phyloP scores from a whole-genome alignment of 1,140 invertebrate genomes.

The Halictus rubicundus region DNA sequence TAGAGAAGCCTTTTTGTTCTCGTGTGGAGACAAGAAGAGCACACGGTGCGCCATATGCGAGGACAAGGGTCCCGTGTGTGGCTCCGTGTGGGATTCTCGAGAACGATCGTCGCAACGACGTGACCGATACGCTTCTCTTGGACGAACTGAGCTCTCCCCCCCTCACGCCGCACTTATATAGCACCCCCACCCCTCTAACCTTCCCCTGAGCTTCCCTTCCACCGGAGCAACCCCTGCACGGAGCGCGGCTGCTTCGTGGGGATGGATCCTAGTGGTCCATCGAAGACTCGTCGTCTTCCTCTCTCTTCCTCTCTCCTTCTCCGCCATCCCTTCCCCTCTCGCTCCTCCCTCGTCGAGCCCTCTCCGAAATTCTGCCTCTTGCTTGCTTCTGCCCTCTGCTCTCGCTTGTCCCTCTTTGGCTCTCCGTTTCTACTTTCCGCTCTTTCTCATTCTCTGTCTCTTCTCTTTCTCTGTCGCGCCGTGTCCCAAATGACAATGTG shows the following conservation, averaged over 20 bases:
- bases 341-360: constrained; percentile 40
- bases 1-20: constrained; percentile 11
- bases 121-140: constrained; percentile 77
- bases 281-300: constrained; percentile 48
- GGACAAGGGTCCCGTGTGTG: constrained; percentile 50
- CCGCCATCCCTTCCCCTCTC: not conserved
- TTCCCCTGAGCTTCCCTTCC: constrained; percentile 71
- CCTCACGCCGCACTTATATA: constrained; percentile 77
- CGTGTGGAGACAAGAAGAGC: constrained; percentile 4
- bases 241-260: constrained; percentile 61
- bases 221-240: constrained; percentile 63
- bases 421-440: constrained; percentile 26
- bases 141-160: constrained; percentile 80
- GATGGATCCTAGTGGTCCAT: constrained; percentile 68
- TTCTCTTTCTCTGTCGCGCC: constrained; percentile 9
- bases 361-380: constrained; percentile 19
- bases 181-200: constrained; percentile 77
- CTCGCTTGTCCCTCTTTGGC: constrained; percentile 29
- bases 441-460: constrained; percentile 1
- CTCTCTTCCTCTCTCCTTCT: constrained; percentile 11
- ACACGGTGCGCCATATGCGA: constrained; percentile 19
- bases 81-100: constrained; percentile 55
- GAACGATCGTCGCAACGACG: constrained; percentile 68
- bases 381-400: constrained; percentile 13
- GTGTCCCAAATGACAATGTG: constrained; percentile 70